Percentiles rank a stretch among this genome's conserved stretches.
These are phyloP conservation scores for Phaonia tiefii DNA, from an alignment of 2,888 invertebrate species.

Conservation along the genomic window DNA sequence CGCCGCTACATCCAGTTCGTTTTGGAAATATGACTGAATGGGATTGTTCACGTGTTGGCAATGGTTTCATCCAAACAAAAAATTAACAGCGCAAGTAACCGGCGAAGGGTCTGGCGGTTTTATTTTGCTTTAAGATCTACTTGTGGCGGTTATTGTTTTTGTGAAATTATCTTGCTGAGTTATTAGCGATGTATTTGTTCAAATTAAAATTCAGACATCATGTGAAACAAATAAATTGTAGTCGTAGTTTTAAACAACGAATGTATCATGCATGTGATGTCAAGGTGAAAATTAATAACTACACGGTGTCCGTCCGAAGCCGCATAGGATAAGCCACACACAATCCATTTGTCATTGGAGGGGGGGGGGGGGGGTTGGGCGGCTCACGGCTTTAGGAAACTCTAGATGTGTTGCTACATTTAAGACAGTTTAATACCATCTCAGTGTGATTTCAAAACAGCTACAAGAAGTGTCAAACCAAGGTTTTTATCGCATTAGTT, in stretches of 20 bases:
- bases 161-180: conserved; percentile 63
- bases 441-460: too few relatives aligned
- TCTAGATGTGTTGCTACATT: too few relatives aligned
- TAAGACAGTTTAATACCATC: too few relatives aligned
- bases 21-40: conserved; percentile 38
- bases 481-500: too few relatives aligned
- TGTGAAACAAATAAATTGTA: conserved; percentile 51
- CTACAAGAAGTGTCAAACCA: too few relatives aligned
- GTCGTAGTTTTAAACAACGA: conserved; percentile 7
- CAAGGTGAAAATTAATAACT: conserved; percentile 46
- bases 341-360: too few relatives aligned
- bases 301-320: too few relatives aligned
- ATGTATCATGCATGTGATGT: conserved; percentile 59
- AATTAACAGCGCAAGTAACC: neutral
- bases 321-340: too few relatives aligned
- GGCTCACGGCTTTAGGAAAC: too few relatives aligned
- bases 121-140: too few relatives aligned
- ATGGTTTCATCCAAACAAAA: neutral
- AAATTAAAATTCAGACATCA: conserved; percentile 64
- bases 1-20: neutral
- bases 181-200: conserved; percentile 63
- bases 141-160: conserved; percentile 19
- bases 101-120: conserved; percentile 44
- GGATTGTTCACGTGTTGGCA: conserved; percentile 22
- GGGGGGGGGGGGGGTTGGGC: too few relatives aligned